Evolutionary conservation across 2,113 vertebrate species (phyloP), one percentile per base, ranked within the genome.

Genomic region (Hyla sarda): DNA sequence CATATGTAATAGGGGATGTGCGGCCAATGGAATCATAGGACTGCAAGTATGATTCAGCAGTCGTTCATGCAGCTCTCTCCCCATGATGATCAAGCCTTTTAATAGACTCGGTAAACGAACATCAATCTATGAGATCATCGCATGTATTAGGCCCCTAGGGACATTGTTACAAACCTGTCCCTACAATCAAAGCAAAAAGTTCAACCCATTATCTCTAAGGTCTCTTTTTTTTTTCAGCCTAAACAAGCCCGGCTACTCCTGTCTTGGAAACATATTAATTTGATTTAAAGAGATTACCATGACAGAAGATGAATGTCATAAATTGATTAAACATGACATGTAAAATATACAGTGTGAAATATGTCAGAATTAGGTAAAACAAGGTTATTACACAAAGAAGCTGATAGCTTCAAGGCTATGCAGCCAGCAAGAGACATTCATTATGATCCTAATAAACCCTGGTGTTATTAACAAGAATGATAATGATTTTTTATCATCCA

Each of bases 391-490:
- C 65, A 34, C 58, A 58, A 77, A 30, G 4, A 9, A 69, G 60
- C 60, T 71, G 60, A 78, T 84, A 72, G 52, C 34, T 25, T 77
- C 19, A 48, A 48, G 78, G 74, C 60, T 79, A 85, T 52, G n/a
- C 12, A 71, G 83, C 74, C 58, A 85, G 23, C 25, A 78, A 25
- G n/a, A 84, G 41, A 76, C n/a, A 76, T 84, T 76, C 34, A 62
- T 76, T 32, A 84, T 84, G 58, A 67, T 48, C 25, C 45, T 78
- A 85, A 76, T 84, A 65, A 76, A 84, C 56, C 60, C 83, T 84
- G 48, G 72, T 62, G 54, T 65, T 84, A 74, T 83, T 75, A 85
- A 28, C 47, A 69, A 79, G 58, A 65, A 78, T 71, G 79, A 47
- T 25, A 79, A 85, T 79, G 41, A 45, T 10, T 79, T 30, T 85